These are phyloP conservation scores for Drosophila nr. perissopoda DNA, from an alignment of 2,888 invertebrate species.

Conservation along the genomic window DNA sequence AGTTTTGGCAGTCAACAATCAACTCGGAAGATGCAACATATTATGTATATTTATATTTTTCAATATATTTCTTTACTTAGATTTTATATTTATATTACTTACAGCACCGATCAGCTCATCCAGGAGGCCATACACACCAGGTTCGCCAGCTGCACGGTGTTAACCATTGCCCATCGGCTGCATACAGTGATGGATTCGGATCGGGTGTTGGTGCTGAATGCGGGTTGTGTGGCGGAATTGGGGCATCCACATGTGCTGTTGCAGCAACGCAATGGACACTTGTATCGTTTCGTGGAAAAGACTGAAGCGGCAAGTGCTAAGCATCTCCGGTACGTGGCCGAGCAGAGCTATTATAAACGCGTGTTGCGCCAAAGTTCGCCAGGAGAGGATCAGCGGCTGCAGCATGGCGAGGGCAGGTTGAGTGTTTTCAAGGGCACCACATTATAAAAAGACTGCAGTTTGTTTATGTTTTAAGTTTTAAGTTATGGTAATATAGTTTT, in stretches of 20 bases:
- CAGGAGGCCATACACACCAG: slow-evolving; percentile 92
- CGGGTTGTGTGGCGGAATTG: slow-evolving; percentile 89
- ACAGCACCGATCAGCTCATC: slow-evolving; percentile 92
- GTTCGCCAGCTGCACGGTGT: slow-evolving; percentile 92
- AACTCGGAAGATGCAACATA: background rate
- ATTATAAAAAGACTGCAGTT: slow-evolving; percentile 70
- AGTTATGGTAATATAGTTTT: slow-evolving; percentile 81
- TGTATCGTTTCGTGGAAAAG: slow-evolving; percentile 89
- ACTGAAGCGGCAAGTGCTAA: slow-evolving; percentile 88
- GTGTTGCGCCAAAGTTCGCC: slow-evolving; percentile 45
- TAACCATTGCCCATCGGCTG: slow-evolving; percentile 96
- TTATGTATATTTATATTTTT: background rate
- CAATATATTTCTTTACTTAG: background rate
- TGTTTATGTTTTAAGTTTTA: slow-evolving; percentile 50
- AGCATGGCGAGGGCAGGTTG: slow-evolving; percentile 19
- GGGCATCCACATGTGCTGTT: slow-evolving; percentile 91
- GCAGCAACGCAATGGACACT: slow-evolving; percentile 86
- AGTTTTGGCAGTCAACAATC: background rate
- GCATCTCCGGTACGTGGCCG: slow-evolving; percentile 87
- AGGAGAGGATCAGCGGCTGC: background rate
- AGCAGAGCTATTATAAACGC: slow-evolving; percentile 84
- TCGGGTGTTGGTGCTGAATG: slow-evolving; percentile 92
- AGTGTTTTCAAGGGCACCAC: slow-evolving; percentile 60
- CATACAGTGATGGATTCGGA: slow-evolving; percentile 97
- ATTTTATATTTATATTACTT: slow-evolving; percentile 40